Base-by-base conservation (phyloP, 2,797 vertebrate species). In the Arremon aurantiirostris region DNA sequence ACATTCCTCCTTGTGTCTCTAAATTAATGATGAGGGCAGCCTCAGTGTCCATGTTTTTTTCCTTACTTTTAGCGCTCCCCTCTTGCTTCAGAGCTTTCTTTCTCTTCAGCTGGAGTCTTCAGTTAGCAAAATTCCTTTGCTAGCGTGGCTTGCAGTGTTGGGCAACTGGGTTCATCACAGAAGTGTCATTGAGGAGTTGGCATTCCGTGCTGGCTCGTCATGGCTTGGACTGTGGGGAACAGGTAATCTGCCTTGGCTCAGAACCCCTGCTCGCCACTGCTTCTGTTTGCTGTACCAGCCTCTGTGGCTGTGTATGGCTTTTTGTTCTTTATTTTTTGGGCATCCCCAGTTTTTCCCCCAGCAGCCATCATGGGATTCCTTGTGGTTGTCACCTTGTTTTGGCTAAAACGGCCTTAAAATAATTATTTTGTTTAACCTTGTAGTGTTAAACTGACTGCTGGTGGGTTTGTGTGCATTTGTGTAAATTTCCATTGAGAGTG, bases 81-180 rank as follows among this genome's bases (percentile, higher is more conserved):
- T 73, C 56, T 68, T 81, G 57, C 80, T 95, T 82, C 85, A 80
- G 71, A 88, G 28, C 11, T 52, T 41, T 5, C 69, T 69, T 83
- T 61, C 66, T 66, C 20, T 65, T 46, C 52, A 35, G 21, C 44
- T 39, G 30, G 10, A 65, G 42, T 47, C 78, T 68, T 21, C 47
- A 72, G 57, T 81, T 89, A 66, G 57, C 27, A 81, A 27, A 73
- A 93, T 86, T 78, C 83, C 56, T 90, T 37, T 34, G 47, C 64
- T 34, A 6, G 26, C 90, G 89, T 86, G 91, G 91, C 90, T 92
- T 93, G 69, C 24, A 39, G 70, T 13, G 68, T 93, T 82, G 91
- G 82, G 75, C 60, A 91, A 73, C 49, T 19, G 61, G 34, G 78
- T 44, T 92, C 78, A 47, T 92, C 78, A 86, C 89, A 85, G 49